Conservation (phyloP, 2,113 vertebrate genomes). For the Saimiri boliviensis region DNA sequence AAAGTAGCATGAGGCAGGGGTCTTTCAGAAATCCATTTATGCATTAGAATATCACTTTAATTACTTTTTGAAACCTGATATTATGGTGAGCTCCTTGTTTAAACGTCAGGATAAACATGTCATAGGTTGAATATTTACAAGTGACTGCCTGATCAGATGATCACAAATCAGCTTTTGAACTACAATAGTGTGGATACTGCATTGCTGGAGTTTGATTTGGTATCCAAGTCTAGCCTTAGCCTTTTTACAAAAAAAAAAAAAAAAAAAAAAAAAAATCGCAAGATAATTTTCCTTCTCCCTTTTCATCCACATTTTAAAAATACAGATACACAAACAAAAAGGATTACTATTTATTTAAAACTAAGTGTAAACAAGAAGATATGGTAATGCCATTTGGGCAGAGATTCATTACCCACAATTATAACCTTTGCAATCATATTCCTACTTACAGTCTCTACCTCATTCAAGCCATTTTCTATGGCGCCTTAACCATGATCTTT, state of each 20-base stretch:
- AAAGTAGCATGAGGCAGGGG: background rate
- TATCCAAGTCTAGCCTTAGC: background rate
- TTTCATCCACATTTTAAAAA: background rate
- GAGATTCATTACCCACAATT: background rate
- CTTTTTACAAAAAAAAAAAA: background rate
- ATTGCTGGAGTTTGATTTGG: background rate
- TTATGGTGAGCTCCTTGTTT: background rate
- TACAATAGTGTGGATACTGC: background rate
- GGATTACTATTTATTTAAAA: conserved; percentile 1
- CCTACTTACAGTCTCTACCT: background rate
- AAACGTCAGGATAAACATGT: background rate
- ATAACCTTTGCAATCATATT: background rate
- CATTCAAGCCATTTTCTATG: background rate
- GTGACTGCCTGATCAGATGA: background rate
- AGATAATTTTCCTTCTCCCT: background rate
- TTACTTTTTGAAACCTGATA: background rate
- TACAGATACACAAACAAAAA: background rate
- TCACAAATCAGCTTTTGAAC: background rate
- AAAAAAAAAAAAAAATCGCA: background rate
- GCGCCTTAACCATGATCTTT: background rate
- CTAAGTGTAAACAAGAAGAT: background rate
- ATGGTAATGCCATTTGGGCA: background rate
- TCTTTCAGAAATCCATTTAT: background rate
- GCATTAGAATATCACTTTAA: background rate
- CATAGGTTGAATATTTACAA: background rate